phyloP scores from a whole-genome alignment of 1,140 invertebrate genomes.

The Drosophila kanapiae region DNA sequence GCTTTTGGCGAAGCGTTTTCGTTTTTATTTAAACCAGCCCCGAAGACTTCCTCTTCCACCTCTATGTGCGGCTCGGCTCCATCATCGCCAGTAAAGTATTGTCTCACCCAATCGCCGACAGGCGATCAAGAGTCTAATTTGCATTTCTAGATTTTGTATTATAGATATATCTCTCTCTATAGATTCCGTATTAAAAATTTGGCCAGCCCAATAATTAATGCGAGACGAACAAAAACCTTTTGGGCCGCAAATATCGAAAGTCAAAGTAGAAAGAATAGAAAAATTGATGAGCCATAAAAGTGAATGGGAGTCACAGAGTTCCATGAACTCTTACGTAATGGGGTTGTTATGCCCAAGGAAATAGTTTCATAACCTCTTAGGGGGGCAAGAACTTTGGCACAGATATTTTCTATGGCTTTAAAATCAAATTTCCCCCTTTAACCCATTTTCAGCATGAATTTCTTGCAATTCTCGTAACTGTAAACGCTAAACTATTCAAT shows the following conservation, averaged over 20 bases:
- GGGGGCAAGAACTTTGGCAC: neutral
- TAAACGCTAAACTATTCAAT: slow-evolving; percentile 21
- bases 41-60: slow-evolving; percentile 46
- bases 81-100: slow-evolving; percentile 27
- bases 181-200: slow-evolving; percentile 45
- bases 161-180: slow-evolving; percentile 49
- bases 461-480: slow-evolving; percentile 9
- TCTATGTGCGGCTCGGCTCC: neutral
- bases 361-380: neutral
- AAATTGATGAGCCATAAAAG: slow-evolving; percentile 37
- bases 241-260: slow-evolving; percentile 41
- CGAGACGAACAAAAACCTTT: slow-evolving; percentile 11
- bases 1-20: slow-evolving; percentile 51
- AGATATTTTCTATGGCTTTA: neutral
- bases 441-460: neutral
- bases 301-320: slow-evolving; percentile 32
- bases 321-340: slow-evolving; percentile 38
- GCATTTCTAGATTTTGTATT: slow-evolving; percentile 74
- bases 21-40: slow-evolving; percentile 52
- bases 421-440: neutral
- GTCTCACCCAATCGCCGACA: slow-evolving; percentile 44
- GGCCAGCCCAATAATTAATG: slow-evolving; percentile 24
- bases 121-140: slow-evolving; percentile 61
- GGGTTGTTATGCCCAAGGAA: neutral
- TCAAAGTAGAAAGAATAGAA: slow-evolving; percentile 11